phyloP scores from a whole-genome alignment of 2,113 vertebrate species.

The Embiotoca jacksoni region DNA sequence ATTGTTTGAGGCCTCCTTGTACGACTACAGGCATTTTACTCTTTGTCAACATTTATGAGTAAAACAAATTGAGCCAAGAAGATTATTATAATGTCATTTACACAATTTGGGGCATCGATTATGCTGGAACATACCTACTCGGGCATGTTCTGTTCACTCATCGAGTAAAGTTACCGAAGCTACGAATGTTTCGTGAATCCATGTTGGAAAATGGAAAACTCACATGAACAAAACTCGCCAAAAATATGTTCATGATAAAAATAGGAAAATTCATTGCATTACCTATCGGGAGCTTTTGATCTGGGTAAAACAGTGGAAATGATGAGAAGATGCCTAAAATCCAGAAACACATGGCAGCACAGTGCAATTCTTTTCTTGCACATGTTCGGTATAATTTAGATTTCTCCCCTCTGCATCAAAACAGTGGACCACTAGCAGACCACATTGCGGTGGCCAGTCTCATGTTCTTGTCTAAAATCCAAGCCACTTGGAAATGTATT shows the following conservation, averaged over 20 bases:
- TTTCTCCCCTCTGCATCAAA: slow-evolving; percentile 13
- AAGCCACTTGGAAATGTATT: slow-evolving; percentile 84
- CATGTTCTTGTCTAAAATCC: slow-evolving; percentile 81
- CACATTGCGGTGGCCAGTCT: slow-evolving; percentile 62
- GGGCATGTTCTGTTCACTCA: not conserved
- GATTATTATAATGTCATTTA: too few species aligned
- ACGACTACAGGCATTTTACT: not conserved
- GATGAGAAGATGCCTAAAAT: not conserved
- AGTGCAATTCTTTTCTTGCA: slow-evolving; percentile 5
- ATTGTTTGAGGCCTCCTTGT: not conserved
- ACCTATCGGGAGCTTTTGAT: not conserved
- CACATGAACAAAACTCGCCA: not conserved
- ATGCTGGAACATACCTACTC: not conserved
- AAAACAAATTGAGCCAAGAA: too few species aligned
- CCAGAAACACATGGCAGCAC: not conserved
- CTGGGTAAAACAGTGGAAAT: not conserved
- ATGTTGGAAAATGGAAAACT: not conserved
- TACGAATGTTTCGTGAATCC: not conserved
- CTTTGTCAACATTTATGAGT: too few species aligned
- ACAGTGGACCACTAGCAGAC: slow-evolving; percentile 51
- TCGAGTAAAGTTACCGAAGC: not conserved
- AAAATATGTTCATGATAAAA: too few species aligned
- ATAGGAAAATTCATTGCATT: not conserved
- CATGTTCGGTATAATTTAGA: slow-evolving; percentile 18
- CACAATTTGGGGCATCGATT: too few species aligned